phyloP scores from a whole-genome alignment of 2,888 invertebrate species.

The Subacronicta megacephala region DNA sequence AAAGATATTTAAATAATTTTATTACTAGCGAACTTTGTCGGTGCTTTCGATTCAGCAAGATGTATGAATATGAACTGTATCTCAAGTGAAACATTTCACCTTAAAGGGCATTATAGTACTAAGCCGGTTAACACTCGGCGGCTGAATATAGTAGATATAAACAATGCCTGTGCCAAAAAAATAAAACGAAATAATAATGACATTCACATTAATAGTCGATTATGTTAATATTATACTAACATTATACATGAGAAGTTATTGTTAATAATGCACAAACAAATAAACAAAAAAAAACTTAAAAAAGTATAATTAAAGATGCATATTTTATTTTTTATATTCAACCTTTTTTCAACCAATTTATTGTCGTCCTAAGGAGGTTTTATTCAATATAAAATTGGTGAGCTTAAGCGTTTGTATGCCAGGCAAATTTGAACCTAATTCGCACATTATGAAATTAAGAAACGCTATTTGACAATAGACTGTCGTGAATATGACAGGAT shows the following conservation, averaged over 20 bases:
- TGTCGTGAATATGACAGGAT: no score
- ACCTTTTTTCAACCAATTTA: not conserved
- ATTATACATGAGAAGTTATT: slow-evolving; percentile 28
- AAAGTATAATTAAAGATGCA: not conserved
- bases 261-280: slow-evolving; percentile 22
- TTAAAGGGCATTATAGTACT: no score
- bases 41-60: no score
- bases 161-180: not conserved
- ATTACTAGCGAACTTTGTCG: no score
- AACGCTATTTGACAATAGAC: no score
- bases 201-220: slow-evolving; percentile 18
- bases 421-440: no score
- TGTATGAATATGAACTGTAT: no score
- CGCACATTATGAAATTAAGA: no score
- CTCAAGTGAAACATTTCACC: no score
- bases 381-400: not conserved
- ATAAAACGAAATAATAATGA: slow-evolving; percentile 1
- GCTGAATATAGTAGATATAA: not conserved
- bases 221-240: slow-evolving; percentile 21
- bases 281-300: slow-evolving; percentile 3
- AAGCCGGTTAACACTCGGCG: no score
- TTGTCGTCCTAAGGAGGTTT: not conserved
- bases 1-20: no score
- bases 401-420: no score
- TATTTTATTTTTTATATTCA: not conserved